Evolutionary conservation across 2,113 vertebrate genomes (phyloP).

Genomic region (Aplodontia rufa): DNA sequence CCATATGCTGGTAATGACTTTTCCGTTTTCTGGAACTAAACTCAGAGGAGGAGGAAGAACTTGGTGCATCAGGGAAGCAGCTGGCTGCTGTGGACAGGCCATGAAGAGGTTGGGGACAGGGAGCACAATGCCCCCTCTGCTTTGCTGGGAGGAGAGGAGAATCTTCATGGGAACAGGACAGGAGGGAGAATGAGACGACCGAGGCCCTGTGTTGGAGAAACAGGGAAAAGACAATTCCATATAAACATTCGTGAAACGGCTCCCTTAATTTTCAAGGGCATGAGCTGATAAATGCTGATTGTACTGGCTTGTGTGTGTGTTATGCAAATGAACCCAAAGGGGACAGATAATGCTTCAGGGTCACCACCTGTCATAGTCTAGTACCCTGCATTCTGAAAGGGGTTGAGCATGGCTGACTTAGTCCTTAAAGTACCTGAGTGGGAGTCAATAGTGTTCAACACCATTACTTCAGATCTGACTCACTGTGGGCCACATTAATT

Average conservation of each 20-base stretch:
- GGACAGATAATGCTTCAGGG: slow-evolving; percentile 42
- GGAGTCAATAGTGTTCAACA: slow-evolving; percentile 38
- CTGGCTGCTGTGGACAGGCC: accelerated
- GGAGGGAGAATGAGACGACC: not conserved
- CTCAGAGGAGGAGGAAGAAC: not conserved
- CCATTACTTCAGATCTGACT: slow-evolving; percentile 63
- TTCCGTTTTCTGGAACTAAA: not conserved
- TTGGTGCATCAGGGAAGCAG: not conserved
- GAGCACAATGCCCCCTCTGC: accelerated
- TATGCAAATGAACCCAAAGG: slow-evolving; percentile 54
- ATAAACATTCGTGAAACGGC: not conserved
- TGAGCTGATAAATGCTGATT: not conserved
- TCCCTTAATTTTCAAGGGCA: slow-evolving; percentile 6
- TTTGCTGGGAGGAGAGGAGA: not conserved
- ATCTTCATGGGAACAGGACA: not conserved
- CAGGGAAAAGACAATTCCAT: not conserved
- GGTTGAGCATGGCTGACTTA: slow-evolving; percentile 48
- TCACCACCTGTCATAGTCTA: slow-evolving; percentile 28
- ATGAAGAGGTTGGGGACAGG: not conserved
- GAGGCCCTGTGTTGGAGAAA: not conserved
- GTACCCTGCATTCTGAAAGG: slow-evolving; percentile 24
- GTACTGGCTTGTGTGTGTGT: not conserved
- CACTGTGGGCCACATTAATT: slow-evolving; percentile 56
- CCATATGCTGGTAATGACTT: not conserved
- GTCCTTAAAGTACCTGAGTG: slow-evolving; percentile 71